Evolutionary conservation across 2,888 invertebrate genomes (phyloP), one percentile per base, ranked within the genome.

Genomic region (Drosophila melanosoma): DNA sequence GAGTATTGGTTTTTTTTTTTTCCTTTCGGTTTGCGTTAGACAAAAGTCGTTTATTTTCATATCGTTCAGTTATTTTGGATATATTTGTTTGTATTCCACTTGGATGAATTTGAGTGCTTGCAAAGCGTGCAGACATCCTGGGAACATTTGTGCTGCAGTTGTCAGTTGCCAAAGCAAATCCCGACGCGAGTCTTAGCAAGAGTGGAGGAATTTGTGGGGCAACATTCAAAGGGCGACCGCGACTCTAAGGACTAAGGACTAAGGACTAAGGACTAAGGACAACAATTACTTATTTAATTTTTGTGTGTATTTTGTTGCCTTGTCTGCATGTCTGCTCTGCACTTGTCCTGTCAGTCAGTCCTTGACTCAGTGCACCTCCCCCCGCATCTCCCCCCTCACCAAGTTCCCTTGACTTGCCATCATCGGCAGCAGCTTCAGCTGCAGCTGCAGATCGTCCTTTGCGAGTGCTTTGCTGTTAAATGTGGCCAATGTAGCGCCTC

Each of bases 241-340:
- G 60, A 38, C 73, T 63, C 78, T 23, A 32, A 64, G 74, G 64
- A 70, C 62, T 70, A 40, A 29, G 60, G 62, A 62, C 62, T 70
- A 38, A 26, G 60, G 62, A 62, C 74, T 70, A 38, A 26, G 60
- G 63, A 62, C 62, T 70, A 40, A 29, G 60, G 63, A 62, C 74
- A 78, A 74, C 60, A 76, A 76, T 76, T 82, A 69, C 63, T 79
- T 70, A 73, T 78, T 82, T 65, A 81, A 81, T 82, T 78, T 75
- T 61, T 70, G 57, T 69, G 36, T 63, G 38, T 65, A 52, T 54
- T 36, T 60, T 32, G 42, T 70, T 57, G 60, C 42, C 53, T 33
- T 45, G 54, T n/a, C 54, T 45, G 56, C 54, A 26, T 59, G 61
- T 69, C 60, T 45, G 33, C 32, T 42, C 38, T 59, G 54, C 70